Evolutionary conservation across 2,797 vertebrate genomes (phyloP), one percentile per base, ranked within the genome.

Genomic region (Squalus acanthias): DNA sequence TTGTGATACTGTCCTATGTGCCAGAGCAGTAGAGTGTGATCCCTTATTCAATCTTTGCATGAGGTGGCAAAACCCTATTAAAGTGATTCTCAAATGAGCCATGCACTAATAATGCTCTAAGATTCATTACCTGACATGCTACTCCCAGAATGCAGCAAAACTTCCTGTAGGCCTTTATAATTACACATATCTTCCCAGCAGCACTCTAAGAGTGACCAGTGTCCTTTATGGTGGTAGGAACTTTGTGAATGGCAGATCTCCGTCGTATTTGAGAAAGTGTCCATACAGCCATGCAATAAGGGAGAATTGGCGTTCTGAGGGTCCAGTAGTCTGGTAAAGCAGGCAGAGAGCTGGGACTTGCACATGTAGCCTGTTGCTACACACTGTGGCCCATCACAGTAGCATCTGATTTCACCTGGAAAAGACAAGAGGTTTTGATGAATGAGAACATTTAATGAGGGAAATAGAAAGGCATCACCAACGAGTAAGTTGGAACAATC

Each of bases 161-260:
- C 98, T 96, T 99, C 99, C 0, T 99, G 99, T n/a, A 99, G 98
- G 89, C 99, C 99, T 97, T 98, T 98, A 97, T 99, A 99, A 98
- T 99, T 99, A 98, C 99, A 99, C 99, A 99, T 99, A 97, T 99
- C 99, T 96, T 99, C 99, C 24, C 99, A 98, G 97, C 99, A 99
- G 97, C 99, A 99, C 97, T 99, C 99, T 97, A 99, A 97, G 0
- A 97, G 97, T 97, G 97, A 98, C 92, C 97, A 3, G 76, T 97
- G 97, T 93, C 97, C 97, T 22, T 98, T 98, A 97, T 98, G 97
- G 97, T 98, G 97, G 76, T 98, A 98, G 5, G 97, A 94, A 67
- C 96, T 97, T 97, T 97, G 98, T 74, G 97, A 97, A 97, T 97
- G 97, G 98, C 99, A 99, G 96, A 98, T 96, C 26, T 99, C 99